Percentiles rank a stretch among this genome's conserved stretches.
These are phyloP conservation scores for Heteronetta atricapilla DNA, from an alignment of 2,113 vertebrate genomes.

Conservation along the genomic window DNA sequence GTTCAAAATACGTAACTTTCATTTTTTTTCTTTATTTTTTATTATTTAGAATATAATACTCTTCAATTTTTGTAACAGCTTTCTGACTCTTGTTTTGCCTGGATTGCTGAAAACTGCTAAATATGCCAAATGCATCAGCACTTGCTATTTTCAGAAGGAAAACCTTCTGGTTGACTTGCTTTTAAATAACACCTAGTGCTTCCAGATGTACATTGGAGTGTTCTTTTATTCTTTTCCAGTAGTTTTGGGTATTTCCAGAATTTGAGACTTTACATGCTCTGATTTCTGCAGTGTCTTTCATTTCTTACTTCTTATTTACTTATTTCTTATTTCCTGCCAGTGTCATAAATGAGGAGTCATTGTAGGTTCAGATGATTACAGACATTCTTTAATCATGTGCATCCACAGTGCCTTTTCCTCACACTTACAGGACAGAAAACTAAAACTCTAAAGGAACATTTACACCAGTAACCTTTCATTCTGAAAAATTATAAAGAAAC, in stretches of 20 bases:
- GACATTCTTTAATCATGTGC: neutral
- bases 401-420: neutral
- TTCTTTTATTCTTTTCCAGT: slow-evolving; percentile 18
- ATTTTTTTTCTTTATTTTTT: neutral
- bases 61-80: neutral
- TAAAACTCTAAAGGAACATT: neutral
- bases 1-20: neutral
- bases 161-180: slow-evolving; percentile 28
- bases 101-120: slow-evolving; percentile 26
- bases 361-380: neutral
- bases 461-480: neutral
- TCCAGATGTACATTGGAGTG: slow-evolving; percentile 6
- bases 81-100: neutral
- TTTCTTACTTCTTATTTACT: no score
- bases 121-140: slow-evolving; percentile 12
- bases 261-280: neutral
- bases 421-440: neutral
- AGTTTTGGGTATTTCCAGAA: slow-evolving; percentile 3
- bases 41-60: neutral
- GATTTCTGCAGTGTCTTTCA: neutral
- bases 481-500: neutral
- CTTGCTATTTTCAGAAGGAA: slow-evolving; percentile 33
- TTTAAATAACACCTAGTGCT: slow-evolving; percentile 38
- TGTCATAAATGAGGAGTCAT: neutral
- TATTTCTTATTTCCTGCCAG: neutral